Evolutionary conservation across 2,113 vertebrate genomes (phyloP), one percentile per base, ranked within the genome.

Genomic region (Hydropotes inermis): DNA sequence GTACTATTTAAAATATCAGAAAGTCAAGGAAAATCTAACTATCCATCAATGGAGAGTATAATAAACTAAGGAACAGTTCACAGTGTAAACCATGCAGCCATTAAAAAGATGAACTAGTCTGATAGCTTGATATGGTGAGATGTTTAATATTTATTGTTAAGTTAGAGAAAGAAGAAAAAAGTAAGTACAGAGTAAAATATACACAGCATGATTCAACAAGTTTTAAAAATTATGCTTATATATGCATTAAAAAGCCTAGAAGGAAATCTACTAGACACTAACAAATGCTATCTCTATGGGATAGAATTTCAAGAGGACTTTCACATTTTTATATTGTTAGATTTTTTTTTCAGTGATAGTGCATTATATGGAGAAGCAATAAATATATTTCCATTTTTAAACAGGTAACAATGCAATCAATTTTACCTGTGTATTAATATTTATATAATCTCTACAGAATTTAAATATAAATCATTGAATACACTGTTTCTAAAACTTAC

Each of bases 401-500:
- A 67, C 33, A 79, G 1, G n/a, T 86, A 89, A 89, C 16, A 91
- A 61, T 84, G 3, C 11, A 94, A 67, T 87, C 70, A 76, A 54
- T 88, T 84, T 95, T 76, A 91, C 21, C 84, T 19, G 54, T 54
- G 14, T 87, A 82, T 84, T 87, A 95, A 61, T 74, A 83, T 74
- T 82, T 61, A 39, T 88, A 78, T 61, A 64, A 88, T n/a, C 67
- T 87, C 91, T 92, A 61, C 47, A 14, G 23, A 94, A 78, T 97
- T 84, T 64, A 88, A 95, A 88, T 95, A 87, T 70, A 87, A 94
- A 23, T 60, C 28, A 94, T 9, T 70, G 58, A 67, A 50, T 13
- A 89, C 36, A 57, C 25, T 27, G 94, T 50, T 92, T 95, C 78
- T 92, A 84, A 97, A 92, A 87, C 50, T 87, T 91, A 96, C 11